phyloP scores from a whole-genome alignment of 30 jellyfish, hydroid and myxozoan genomes.

The Clytia hemisphaerica region DNA sequence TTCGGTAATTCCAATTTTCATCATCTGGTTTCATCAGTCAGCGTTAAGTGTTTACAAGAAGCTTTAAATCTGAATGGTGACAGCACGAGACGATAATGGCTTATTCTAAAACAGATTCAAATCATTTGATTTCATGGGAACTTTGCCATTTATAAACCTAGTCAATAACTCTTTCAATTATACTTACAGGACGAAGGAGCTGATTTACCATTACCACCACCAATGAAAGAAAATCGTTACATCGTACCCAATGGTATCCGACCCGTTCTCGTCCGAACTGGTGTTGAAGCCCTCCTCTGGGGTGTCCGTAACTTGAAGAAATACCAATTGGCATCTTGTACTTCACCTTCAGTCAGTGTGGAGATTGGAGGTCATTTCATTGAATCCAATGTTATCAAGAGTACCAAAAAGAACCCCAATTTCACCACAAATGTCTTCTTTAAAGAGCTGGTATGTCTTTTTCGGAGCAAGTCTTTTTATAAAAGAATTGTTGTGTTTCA shows the following conservation, averaged over 20 bases:
- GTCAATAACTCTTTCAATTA: neutral
- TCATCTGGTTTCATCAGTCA: no score
- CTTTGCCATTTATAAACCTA: neutral
- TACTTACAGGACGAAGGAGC: slow-evolving; percentile 86
- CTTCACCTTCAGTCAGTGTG: slow-evolving; percentile 78
- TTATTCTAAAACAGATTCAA: no score
- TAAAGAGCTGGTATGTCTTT: slow-evolving; percentile 64
- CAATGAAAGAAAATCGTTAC: slow-evolving; percentile 75
- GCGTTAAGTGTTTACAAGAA: no score
- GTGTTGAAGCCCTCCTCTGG: slow-evolving; percentile 90
- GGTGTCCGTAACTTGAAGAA: slow-evolving; percentile 95
- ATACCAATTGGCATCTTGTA: slow-evolving; percentile 71
- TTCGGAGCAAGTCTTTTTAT: no score
- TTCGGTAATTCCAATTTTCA: no score
- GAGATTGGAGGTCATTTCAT: slow-evolving; percentile 84
- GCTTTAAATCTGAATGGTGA: no score
- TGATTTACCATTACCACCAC: slow-evolving; percentile 91
- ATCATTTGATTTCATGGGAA: neutral
- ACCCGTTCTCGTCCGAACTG: slow-evolving; percentile 97
- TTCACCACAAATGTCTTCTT: slow-evolving; percentile 52
- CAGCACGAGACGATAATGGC: no score
- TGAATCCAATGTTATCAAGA: slow-evolving; percentile 61
- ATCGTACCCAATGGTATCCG: slow-evolving; percentile 92
- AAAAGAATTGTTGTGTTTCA: no score
- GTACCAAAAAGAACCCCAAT: slow-evolving; percentile 78